Evolutionary conservation across 1,140 invertebrate genomes (phyloP), one percentile per base, ranked within the genome.

Genomic region (Bacillus rossius): DNA sequence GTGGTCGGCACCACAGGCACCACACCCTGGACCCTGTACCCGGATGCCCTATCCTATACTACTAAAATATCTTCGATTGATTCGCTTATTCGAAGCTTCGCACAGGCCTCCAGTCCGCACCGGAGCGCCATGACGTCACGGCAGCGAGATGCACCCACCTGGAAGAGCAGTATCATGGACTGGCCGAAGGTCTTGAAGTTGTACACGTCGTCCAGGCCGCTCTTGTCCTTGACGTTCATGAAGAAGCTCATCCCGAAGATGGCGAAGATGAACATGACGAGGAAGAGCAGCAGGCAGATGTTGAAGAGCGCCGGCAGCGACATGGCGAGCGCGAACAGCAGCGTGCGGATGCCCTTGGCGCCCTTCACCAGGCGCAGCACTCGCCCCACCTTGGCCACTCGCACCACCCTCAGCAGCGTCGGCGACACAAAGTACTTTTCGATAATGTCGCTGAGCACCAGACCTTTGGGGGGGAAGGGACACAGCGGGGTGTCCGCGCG

Each of bases 231-330:
- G 54, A 98, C 94, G 76, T 96, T 89, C 93, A 96, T 97, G 78
- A 99, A 99, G 82, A 98, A 98, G 45, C 94, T 97, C 96, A 99
- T 99, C 60, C 96, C 96, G 75, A 98, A 98, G 70, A 97, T 98
- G 66, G 95, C 94, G 75, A 98, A 99, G 75, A 99, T 98, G 78
- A 98, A 99, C 92, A 99, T 98, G 65, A 98, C 94, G 65, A 99
- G 83, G 77, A 98, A 98, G 64, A 99, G 86, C 66, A 99, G 83
- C 68, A 98, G 84, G 73, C 95, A 98, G 77, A 99, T 99, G 81
- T 99, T 99, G 82, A 99, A 97, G 49, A 98, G 84, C 61, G 96
- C 96, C 64, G 95, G 96, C 71, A 98, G 81, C 66, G 95, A 98
- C 89, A 99, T 98, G 67, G 95, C 95, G 70, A 99, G 79, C 61